Percentiles rank a stretch among this genome's conserved stretches.
phyloP scores from a whole-genome alignment of 2,888 invertebrate species.

The Tenodera sinensis region DNA sequence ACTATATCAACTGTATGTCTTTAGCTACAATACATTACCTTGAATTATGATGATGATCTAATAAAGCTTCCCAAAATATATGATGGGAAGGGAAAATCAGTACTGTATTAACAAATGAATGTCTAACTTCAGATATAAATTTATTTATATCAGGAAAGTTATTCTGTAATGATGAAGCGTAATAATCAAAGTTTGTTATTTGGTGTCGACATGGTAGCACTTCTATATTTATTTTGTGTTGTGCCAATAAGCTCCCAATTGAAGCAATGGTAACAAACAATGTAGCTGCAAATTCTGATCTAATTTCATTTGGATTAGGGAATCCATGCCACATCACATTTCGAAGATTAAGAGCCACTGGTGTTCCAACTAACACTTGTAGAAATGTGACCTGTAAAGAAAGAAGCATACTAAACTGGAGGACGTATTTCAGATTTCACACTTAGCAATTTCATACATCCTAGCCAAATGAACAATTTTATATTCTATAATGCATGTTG shows the following conservation, averaged over 20 bases:
- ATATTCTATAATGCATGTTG: too few species aligned
- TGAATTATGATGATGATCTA: slow-evolving; percentile 34
- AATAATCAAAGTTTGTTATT: neutral
- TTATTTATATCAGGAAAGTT: neutral
- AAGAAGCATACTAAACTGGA: neutral
- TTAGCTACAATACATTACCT: slow-evolving; percentile 18
- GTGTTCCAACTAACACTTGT: slow-evolving; percentile 49
- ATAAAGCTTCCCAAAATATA: slow-evolving; percentile 37
- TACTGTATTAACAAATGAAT: slow-evolving; percentile 13
- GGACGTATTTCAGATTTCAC: too few species aligned
- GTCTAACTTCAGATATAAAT: slow-evolving; percentile 19
- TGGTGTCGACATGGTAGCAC: slow-evolving; percentile 29
- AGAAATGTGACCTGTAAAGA: slow-evolving; percentile 42
- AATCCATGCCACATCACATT: slow-evolving; percentile 57
- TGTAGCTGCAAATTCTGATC: slow-evolving; percentile 40
- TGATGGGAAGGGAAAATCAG: slow-evolving; percentile 31
- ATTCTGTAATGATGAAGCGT: neutral
- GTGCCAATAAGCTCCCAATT: slow-evolving; percentile 36
- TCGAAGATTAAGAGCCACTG: slow-evolving; percentile 50
- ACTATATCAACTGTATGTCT: neutral
- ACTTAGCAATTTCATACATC: too few species aligned
- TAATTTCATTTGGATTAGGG: slow-evolving; percentile 44
- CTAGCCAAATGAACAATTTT: too few species aligned
- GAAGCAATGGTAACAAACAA: slow-evolving; percentile 40
- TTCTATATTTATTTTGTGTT: slow-evolving; percentile 1